Conservation (phyloP, 2,113 vertebrate species). For the Tragelaphus strepsiceros region DNA sequence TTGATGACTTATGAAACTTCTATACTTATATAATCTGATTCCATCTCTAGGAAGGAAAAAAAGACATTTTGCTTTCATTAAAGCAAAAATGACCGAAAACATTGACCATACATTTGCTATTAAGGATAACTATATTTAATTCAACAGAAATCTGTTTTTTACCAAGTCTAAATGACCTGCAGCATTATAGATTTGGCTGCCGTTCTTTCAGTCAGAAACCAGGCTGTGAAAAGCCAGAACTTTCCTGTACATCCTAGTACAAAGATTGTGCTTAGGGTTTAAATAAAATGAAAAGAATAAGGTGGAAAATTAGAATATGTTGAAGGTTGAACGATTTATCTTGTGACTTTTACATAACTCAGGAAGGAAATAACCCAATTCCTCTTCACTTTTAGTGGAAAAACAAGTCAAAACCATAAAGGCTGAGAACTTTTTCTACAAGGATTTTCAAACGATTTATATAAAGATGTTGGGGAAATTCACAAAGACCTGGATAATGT, state of each 20-base stretch:
- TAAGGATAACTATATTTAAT: slow-evolving; percentile 35
- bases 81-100: background rate
- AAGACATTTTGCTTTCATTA: slow-evolving; percentile 28
- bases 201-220: slow-evolving; percentile 27
- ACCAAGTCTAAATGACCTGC: background rate
- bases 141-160: slow-evolving; percentile 28
- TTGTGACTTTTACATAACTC: slow-evolving; percentile 56
- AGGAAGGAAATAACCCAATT: slow-evolving; percentile 54
- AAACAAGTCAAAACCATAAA: slow-evolving; percentile 18
- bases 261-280: slow-evolving; percentile 42
- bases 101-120: background rate
- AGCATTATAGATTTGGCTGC: slow-evolving; percentile 1
- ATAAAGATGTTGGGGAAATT: slow-evolving; percentile 54
- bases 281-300: slow-evolving; percentile 57
- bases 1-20: slow-evolving; percentile 38
- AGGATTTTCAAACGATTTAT: background rate
- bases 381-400: slow-evolving; percentile 36
- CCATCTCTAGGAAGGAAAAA: background rate
- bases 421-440: background rate
- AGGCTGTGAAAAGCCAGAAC: background rate
- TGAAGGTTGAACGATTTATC: slow-evolving; percentile 38
- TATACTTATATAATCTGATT: slow-evolving; percentile 6
- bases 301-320: slow-evolving; percentile 43
- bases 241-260: background rate
- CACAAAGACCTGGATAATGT: slow-evolving; percentile 31